Base-by-base conservation (phyloP, 2,113 vertebrate genomes). In the Leiothrix lutea region DNA sequence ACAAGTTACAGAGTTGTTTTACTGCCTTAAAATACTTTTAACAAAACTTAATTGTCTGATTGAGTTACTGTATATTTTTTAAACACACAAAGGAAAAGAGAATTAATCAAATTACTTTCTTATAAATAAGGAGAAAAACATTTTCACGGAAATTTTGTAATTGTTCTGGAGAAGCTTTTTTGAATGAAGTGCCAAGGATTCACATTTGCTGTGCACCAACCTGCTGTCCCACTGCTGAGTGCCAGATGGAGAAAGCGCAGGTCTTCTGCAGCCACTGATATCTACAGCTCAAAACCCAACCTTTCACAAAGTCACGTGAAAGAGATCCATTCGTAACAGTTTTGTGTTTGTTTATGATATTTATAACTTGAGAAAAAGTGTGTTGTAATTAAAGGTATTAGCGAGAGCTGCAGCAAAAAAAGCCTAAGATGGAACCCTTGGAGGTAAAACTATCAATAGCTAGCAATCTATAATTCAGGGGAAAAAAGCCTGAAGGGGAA, bases 21-120 rank as follows among this genome's bases (percentile, higher is more conserved):
- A 94, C 33, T 86, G 53, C 35, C 54, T 88, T 72, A 51, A 80
- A 92, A 86, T 93, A 86, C 51, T 91, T 86, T 69, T 80, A 91
- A 77, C 16, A 4, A 88, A 73, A 85, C 74, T 45, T 80, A 69
- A 38, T 86, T 93, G 38, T 85, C 70, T 69, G 58, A 65, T 62
- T 71, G 22, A 89, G 58, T 95, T 78, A 75, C 60, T 88, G 36
- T 50, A 64, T 70, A 28, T 72, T 96, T 61, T 81, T 93, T 80
- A 90, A 93, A 79, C 24, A 70, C 26, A 26, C 5, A 67, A 25
- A 85, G 9, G 12, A 8, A 91, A 60, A 56, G 7, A 58, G 2
- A 86, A 92, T 75, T 82, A 84, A 88, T 96, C 22, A 70, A 77
- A 80, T 82, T 67, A 69, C 44, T 94, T 86, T 65, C 62, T 54